These are phyloP conservation scores for Andrena marginata DNA, from an alignment of 2,888 invertebrate species.

Conservation along the genomic window DNA sequence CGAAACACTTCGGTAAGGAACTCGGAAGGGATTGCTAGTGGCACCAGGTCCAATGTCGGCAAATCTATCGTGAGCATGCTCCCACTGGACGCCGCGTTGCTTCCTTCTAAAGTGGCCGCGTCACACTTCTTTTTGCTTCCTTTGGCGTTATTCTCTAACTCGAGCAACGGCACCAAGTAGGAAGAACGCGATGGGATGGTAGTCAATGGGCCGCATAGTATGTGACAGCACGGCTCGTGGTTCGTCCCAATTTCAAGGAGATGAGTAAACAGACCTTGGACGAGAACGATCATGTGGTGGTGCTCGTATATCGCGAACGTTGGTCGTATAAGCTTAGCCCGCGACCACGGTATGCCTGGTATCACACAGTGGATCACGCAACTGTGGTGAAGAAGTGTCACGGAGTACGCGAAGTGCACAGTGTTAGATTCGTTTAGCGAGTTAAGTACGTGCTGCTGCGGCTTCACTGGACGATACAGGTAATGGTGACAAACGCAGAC, in stretches of 20 bases:
- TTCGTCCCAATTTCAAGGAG: constrained; percentile 93
- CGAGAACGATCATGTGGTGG: constrained; percentile 93
- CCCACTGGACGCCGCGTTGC: constrained; percentile 13
- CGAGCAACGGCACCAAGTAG: constrained; percentile 89
- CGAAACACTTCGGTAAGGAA: constrained; percentile 90
- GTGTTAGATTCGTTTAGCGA: constrained; percentile 86
- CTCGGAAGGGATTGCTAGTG: constrained; percentile 88
- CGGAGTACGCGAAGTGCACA: constrained; percentile 94
- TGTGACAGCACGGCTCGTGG: constrained; percentile 94
- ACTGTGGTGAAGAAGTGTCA: constrained; percentile 93
- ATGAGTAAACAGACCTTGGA: constrained; percentile 94
- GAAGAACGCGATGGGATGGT: constrained; percentile 87
- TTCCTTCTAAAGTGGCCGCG: constrained; percentile 40
- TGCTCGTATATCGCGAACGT: constrained; percentile 92
- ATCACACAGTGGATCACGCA: constrained; percentile 93
- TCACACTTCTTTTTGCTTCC: constrained; percentile 82
- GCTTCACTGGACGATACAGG: constrained; percentile 90
- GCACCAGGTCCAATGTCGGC: constrained; percentile 90
- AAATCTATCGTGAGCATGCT: constrained; percentile 87
- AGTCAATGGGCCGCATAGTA: constrained; percentile 88
- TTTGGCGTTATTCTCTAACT: constrained; percentile 80
- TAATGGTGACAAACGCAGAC: constrained; percentile 94
- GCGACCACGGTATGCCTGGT: constrained; percentile 92
- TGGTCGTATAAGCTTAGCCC: constrained; percentile 91
- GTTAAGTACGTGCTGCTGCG: constrained; percentile 84